Evolutionary conservation across 2,888 invertebrate species (phyloP), one percentile per base, ranked within the genome.

Genomic region (Calliopum simillimum): DNA sequence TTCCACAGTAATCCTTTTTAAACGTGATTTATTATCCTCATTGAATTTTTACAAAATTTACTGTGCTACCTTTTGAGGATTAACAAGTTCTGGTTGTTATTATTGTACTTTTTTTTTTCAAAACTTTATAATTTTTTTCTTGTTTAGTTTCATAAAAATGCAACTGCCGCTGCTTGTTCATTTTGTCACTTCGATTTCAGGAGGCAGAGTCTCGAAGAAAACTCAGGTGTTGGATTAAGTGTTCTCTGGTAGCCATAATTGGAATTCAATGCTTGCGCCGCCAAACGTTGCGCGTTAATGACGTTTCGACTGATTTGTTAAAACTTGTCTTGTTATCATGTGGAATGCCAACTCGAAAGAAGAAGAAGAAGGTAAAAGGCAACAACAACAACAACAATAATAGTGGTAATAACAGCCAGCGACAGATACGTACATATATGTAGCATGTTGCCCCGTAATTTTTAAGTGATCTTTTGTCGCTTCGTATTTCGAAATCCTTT

Each of bases 281-380:
- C 19, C 49, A 56, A 67, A 43, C 47, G 49, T 47, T 46, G 61
- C 25, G 63, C 25, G 67, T 59, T 59, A 67, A 67, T 67, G 67
- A 67, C 67, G 67, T 47, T 67, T 67, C 67, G 67, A 47, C 49
- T 58, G 67, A 67, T 67, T 67, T 67, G 67, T 67, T 58, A 67
- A 67, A 67, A 67, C 58, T 33, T 67, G 67, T 59, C 67, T 67
- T 49, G 67, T 67, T 67, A 67, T 59, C 59, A 53, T 53, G 23
- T 53, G 13, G n/a, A 53, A 53, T 12, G 53, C 12, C 12, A n/a
- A 23, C 11, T 16, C 5, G 14, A 49, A 8, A 49, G 19, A 19
- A 21, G 4, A 51, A 51, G 16, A 19, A 53, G 12, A 53, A 12
- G 23, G 12, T 21, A 53, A 12, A n/a, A n/a, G 19, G 19, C 12